Evolutionary conservation across 2,888 invertebrate species (phyloP).

Genomic region (Leistus spinibarbis): DNA sequence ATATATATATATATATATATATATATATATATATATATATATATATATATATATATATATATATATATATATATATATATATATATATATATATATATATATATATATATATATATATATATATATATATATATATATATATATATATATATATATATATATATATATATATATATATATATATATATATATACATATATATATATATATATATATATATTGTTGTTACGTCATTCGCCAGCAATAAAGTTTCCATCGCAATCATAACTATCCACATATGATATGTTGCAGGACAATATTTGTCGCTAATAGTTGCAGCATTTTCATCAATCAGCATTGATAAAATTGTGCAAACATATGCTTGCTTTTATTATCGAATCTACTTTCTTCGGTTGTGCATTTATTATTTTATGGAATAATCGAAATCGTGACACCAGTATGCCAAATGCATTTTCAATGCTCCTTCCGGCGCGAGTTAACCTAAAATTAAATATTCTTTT

Average conservation of each 20-base stretch:
- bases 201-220: background rate
- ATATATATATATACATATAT: background rate
- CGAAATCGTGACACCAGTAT: constrained; percentile 41
- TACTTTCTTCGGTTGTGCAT: background rate
- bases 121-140: background rate
- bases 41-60: no score
- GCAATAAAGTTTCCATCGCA: constrained; percentile 8
- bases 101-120: background rate
- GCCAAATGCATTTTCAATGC: constrained; percentile 43
- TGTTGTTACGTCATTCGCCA: constrained; percentile 36
- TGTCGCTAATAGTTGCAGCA: background rate
- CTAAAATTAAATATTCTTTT: constrained; percentile 43
- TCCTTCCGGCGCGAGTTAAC: constrained; percentile 41
- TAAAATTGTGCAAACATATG: constrained; percentile 1
- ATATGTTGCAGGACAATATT: background rate
- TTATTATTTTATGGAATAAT: constrained; percentile 21
- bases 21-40: no score
- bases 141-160: background rate
- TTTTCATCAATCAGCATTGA: background rate
- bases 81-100: background rate
- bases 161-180: background rate
- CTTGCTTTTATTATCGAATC: background rate
- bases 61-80: background rate
- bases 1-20: no score
- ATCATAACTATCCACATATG: background rate